Percentiles rank a stretch among this genome's conserved stretches.
Conservation (phyloP, 2,797 vertebrate genomes). For the Toxotes lorentzi region DNA sequence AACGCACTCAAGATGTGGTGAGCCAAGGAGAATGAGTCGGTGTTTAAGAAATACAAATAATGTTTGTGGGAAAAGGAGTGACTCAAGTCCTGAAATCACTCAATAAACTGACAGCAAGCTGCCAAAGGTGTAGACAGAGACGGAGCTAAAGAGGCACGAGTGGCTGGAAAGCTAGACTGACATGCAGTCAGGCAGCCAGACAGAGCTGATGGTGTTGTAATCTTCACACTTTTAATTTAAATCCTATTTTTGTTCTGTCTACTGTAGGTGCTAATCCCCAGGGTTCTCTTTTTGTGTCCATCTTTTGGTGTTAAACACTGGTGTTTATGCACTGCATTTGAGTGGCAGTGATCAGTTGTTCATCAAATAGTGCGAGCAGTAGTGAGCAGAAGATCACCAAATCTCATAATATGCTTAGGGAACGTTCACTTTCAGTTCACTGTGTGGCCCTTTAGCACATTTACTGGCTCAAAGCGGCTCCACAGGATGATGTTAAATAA, state of each 20-base stretch:
- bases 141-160: slow-evolving; percentile 9
- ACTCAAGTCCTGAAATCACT: slow-evolving; percentile 16
- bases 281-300: not conserved
- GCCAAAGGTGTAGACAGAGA: slow-evolving; percentile 28
- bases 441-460: not conserved
- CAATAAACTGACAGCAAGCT: slow-evolving; percentile 27
- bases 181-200: not conserved
- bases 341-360: slow-evolving; percentile 2
- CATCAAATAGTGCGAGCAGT: not conserved
- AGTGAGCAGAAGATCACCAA: not conserved
- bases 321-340: slow-evolving; percentile 7
- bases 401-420: not conserved
- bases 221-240: slow-evolving; percentile 26
- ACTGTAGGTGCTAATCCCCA: slow-evolving; percentile 12
- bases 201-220: slow-evolving; percentile 18
- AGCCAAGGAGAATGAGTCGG: not conserved
- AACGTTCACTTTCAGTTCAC: not conserved
- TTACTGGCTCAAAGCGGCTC: not conserved
- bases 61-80: slow-evolving; percentile 4
- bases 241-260: slow-evolving; percentile 19
- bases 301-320: slow-evolving; percentile 1
- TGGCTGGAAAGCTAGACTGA: slow-evolving; percentile 27
- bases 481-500: not conserved
- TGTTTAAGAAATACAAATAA: not conserved
- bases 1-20: not conserved